Evolutionary conservation across 2,113 vertebrate species (phyloP), one percentile per base, ranked within the genome.

Genomic region (Neopipo cinnamomea): DNA sequence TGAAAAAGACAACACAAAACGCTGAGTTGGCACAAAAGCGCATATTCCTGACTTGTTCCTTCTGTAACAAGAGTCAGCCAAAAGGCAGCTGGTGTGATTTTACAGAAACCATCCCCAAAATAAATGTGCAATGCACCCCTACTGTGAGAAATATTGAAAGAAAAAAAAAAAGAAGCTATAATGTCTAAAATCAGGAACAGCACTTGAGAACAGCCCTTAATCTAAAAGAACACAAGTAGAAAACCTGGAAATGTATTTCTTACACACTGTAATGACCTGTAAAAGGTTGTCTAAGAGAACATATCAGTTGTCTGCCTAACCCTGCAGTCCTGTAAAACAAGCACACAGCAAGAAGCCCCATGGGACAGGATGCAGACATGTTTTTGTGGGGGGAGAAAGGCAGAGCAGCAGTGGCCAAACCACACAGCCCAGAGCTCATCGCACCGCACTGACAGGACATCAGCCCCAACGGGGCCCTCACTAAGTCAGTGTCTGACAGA

Each of bases 331-430:
- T 23, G 49, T 31, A 41, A 74, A 76, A 61, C 0, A 6, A 73
- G 44, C 13, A 55, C 1, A 2, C 1, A 2, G 19, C 0, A 0
- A 39, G 58, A 68, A 79, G 39, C 19, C 46, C 5, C 0, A 7
- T 5, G 4, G 14, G 44, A 72, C 4, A 11, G 9, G 20, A 66
- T 16, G 6, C 1, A 4, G 42, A 49, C 0, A 0, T 20, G 41
- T 15, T 35, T 17, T 4, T 80, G 56, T 1, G 28, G 5, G 2
- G 5, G 6, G 5, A 62, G 14, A 10, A 68, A 65, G 55, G 58
- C 52, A 73, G 39, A 78, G 55, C 24, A 83, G 67, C 52, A n/a
- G n/a, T 3, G 2, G 21, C 28, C 52, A 76, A 83, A 91, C 12
- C 0, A 0, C 28, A 25, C 0, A 0, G 52, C 8, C 23, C 35